These are phyloP conservation scores for Oncorhynchus clarkii DNA, from an alignment of 2,113 vertebrate genomes.

Conservation along the genomic window DNA sequence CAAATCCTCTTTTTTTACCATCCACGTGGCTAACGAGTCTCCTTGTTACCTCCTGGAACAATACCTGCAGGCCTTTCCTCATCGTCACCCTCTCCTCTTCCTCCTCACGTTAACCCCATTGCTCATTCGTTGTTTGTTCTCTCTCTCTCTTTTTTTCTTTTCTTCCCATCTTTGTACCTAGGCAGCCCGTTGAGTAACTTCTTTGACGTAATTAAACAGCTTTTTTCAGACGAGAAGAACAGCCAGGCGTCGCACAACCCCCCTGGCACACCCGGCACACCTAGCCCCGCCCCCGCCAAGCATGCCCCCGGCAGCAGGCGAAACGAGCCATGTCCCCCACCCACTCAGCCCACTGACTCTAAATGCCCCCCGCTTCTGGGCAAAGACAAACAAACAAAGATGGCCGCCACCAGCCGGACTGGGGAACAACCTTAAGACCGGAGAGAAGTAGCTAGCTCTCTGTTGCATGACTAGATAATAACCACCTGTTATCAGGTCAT, in stretches of 20 bases:
- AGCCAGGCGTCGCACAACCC: conserved; percentile 85
- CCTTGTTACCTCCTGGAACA: conserved; percentile 27
- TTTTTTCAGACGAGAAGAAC: conserved; percentile 98
- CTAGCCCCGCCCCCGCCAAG: conserved; percentile 79
- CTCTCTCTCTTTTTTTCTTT: conserved; percentile 67
- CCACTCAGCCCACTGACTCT: no score
- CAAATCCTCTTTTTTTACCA: not conserved
- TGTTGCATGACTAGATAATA: conserved; percentile 58
- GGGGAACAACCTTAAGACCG: conserved; percentile 85
- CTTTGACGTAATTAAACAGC: conserved; percentile 99
- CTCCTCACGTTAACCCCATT: conserved; percentile 75
- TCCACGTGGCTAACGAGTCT: conserved; percentile 35
- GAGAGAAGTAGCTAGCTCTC: conserved; percentile 41
- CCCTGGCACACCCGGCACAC: conserved; percentile 80
- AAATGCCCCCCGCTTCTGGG: conserved; percentile 70
- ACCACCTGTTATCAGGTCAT: conserved; percentile 38
- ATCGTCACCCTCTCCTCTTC: conserved; percentile 68
- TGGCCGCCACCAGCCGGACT: conserved; percentile 83
- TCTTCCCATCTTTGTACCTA: conserved; percentile 84
- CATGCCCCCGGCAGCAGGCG: conserved; percentile 85
- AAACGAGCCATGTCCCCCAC: conserved; percentile 66
- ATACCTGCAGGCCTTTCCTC: conserved; percentile 25
- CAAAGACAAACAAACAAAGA: conserved; percentile 88
- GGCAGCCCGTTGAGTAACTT: conserved; percentile 97
- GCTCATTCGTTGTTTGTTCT: conserved; percentile 91